Conservation (phyloP, 2,888 invertebrate species). For the Gryllus longicercus region DNA sequence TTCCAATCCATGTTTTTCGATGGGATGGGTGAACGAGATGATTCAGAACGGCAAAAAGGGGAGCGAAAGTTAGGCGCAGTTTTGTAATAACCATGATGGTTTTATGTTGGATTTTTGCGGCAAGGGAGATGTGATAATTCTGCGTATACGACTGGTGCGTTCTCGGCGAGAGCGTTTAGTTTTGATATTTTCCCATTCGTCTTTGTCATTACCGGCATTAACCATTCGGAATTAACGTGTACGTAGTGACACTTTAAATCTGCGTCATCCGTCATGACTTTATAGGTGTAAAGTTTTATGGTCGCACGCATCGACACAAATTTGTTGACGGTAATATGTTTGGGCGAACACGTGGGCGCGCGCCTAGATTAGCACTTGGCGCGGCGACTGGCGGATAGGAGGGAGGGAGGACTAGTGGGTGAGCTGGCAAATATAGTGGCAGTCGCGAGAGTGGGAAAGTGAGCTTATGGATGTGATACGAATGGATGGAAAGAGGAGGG, state of each 20-base stretch:
- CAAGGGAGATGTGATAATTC: slow-evolving; percentile 11
- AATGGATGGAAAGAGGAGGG: no score
- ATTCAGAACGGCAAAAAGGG: slow-evolving; percentile 5
- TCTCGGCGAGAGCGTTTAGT: not conserved
- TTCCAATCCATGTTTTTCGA: not conserved
- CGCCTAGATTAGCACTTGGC: not conserved
- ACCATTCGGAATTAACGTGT: not conserved
- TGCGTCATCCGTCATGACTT: slow-evolving; percentile 1
- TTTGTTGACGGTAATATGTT: slow-evolving; percentile 10
- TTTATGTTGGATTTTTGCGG: slow-evolving; percentile 17
- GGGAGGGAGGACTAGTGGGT: no score
- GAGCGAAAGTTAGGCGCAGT: slow-evolving; percentile 9
- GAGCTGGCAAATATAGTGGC: no score
- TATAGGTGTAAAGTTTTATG: slow-evolving; percentile 8
- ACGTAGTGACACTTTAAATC: slow-evolving; percentile 8
- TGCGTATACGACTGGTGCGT: not conserved
- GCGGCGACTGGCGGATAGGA: no score
- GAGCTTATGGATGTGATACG: no score
- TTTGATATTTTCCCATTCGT: slow-evolving; percentile 7
- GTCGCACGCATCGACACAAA: not conserved
- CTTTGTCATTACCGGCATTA: slow-evolving; percentile 8
- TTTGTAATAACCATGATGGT: slow-evolving; percentile 17
- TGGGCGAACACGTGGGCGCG: not conserved
- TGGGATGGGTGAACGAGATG: slow-evolving; percentile 3
- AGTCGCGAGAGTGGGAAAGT: no score